Conservation (phyloP, 1,140 invertebrate species). For the Drosophila ananassae region DNA sequence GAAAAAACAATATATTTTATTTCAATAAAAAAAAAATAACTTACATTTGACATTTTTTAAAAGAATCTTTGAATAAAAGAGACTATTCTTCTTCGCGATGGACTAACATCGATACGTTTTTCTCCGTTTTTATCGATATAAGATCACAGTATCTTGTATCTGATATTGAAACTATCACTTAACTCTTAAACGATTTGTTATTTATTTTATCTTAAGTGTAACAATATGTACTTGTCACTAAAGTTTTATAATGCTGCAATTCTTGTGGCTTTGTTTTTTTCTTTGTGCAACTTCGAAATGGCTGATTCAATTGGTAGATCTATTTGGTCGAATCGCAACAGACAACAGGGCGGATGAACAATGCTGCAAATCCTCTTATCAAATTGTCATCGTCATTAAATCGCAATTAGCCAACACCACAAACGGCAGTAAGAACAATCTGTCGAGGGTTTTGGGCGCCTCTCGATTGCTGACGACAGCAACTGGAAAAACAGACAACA, state of each 20-base stretch:
- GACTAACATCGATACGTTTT: no score
- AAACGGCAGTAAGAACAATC: constrained; percentile 42
- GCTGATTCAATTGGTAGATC: constrained; percentile 20
- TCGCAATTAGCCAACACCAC: constrained; percentile 60
- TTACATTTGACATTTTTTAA: no score
- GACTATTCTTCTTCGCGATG: no score
- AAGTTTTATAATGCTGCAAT: no score
- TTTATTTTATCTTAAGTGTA: no score
- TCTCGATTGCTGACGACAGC: constrained; percentile 51
- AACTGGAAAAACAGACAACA: constrained; percentile 19
- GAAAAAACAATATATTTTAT: neutral
- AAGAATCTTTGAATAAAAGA: no score
- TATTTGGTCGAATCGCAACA: constrained; percentile 5
- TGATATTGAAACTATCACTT: no score
- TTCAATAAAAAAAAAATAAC: neutral
- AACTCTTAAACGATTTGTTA: no score
- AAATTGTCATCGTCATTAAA: constrained; percentile 73
- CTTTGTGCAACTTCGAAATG: constrained; percentile 22
- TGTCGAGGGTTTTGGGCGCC: constrained; percentile 50
- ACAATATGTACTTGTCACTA: neutral
- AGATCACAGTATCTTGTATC: no score
- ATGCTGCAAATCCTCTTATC: constrained; percentile 55
- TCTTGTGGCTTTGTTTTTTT: neutral
- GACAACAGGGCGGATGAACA: constrained; percentile 30
- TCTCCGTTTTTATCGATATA: no score